phyloP scores from a whole-genome alignment of 2,797 vertebrate species.

The Echiichthys vipera region DNA sequence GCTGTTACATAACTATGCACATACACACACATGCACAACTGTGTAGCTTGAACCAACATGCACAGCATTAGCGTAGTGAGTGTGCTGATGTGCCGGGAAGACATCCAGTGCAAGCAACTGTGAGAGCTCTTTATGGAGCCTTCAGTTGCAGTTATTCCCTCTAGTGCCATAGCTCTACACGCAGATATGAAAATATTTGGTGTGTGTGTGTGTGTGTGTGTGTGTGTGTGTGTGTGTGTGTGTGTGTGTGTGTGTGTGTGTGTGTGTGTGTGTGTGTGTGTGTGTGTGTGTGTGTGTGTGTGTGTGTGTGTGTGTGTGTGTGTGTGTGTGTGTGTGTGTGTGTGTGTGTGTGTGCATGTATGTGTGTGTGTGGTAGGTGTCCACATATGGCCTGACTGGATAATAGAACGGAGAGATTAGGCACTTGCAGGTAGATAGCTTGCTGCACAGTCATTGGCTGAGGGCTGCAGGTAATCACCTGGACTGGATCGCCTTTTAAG shows the following conservation, averaged over 20 bases:
- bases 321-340: background rate
- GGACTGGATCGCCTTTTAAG: constrained; percentile 74
- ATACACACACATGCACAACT: constrained; percentile 8
- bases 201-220: constrained; percentile 1
- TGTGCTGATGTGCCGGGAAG: constrained; percentile 32
- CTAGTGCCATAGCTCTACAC: background rate
- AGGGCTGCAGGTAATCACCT: constrained; percentile 60
- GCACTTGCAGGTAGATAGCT: constrained; percentile 35
- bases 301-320: constrained; percentile 3
- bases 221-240: background rate
- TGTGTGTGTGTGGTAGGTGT: background rate
- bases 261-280: background rate
- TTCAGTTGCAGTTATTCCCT: constrained; percentile 2
- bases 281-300: background rate
- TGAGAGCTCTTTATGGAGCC: constrained; percentile 25
- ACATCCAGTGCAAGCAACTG: constrained; percentile 40
- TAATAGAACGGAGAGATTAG: constrained; percentile 8
- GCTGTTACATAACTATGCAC: constrained; percentile 62
- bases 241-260: background rate
- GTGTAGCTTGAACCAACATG: constrained; percentile 13
- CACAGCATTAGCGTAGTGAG: constrained; percentile 5
- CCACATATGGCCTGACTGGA: constrained; percentile 18
- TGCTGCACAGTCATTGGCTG: constrained; percentile 51
- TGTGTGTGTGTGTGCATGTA: constrained; percentile 1
- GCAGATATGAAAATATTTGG: constrained; percentile 13